Percentiles rank a stretch among this genome's conserved stretches.
phyloP scores from a whole-genome alignment of 2,113 vertebrate genomes.

The Gymnobelideus leadbeateri region DNA sequence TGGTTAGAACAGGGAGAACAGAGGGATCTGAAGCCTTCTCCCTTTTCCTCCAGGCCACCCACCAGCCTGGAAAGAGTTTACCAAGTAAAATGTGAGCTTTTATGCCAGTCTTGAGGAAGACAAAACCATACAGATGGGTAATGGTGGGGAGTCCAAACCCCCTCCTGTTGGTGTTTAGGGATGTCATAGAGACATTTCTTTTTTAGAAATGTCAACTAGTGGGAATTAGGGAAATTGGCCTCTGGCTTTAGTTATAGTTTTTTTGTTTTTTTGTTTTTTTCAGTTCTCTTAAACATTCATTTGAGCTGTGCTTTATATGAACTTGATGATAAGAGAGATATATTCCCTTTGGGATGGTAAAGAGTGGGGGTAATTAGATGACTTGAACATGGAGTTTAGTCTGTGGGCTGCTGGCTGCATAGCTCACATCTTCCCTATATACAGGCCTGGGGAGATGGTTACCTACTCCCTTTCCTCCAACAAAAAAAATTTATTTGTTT shows the following conservation, averaged over 20 bases:
- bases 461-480: not conserved
- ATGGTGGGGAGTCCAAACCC: not conserved
- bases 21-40: not conserved
- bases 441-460: not conserved
- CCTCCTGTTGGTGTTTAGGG: slow-evolving; percentile 8
- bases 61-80: not conserved
- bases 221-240: not conserved
- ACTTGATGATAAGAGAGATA: not conserved
- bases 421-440: not conserved
- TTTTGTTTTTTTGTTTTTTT: no score
- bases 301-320: not conserved
- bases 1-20: not conserved
- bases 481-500: not conserved
- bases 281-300: not conserved
- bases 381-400: not conserved
- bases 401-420: accelerated
- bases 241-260: not conserved
- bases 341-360: not conserved
- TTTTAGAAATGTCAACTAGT: not conserved
- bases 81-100: slow-evolving; percentile 36
- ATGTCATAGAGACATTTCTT: slow-evolving; percentile 1
- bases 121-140: slow-evolving; percentile 35
- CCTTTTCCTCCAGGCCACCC: not conserved
- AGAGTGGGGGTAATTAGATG: not conserved
- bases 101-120: slow-evolving; percentile 9